Conservation (phyloP, 2,113 vertebrate genomes). For the Myiagra hebetior region DNA sequence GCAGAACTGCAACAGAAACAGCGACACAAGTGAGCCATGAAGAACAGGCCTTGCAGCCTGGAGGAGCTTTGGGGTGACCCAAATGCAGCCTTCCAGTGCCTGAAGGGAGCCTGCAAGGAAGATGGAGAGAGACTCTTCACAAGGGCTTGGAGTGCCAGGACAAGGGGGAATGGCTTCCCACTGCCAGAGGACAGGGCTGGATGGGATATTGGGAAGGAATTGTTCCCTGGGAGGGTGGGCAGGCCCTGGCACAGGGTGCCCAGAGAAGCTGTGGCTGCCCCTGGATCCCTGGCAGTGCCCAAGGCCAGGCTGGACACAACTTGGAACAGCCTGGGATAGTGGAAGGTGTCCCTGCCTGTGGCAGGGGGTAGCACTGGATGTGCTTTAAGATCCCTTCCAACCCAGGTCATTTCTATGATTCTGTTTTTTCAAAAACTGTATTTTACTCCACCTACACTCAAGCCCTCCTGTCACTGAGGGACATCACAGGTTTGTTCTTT, state of each 20-base stretch:
- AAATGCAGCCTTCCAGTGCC: not conserved
- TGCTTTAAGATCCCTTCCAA: not conserved
- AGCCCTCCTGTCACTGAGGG: not conserved
- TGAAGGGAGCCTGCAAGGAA: not conserved
- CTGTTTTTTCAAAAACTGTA: not conserved
- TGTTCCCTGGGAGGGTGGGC: not conserved
- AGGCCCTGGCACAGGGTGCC: not conserved
- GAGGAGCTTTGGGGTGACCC: not conserved
- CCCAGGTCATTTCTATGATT: not conserved
- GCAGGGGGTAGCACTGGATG: not conserved
- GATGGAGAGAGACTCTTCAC: not conserved
- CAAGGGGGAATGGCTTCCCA: not conserved
- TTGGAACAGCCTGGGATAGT: not conserved
- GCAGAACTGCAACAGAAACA: not conserved
- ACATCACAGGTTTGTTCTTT: not conserved
- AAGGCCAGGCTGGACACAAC: not conserved
- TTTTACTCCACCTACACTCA: not conserved
- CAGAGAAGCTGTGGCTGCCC: not conserved
- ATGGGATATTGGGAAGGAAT: not conserved
- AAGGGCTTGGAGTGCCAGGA: not conserved
- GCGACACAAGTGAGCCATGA: not conserved
- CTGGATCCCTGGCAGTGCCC: not conserved
- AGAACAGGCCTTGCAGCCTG: not conserved
- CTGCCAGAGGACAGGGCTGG: fast-evolving
- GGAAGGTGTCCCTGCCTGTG: not conserved